Percentiles rank a stretch among this genome's conserved stretches.
Evolutionary conservation across 2,113 vertebrate species (phyloP).

Genomic region (Nesogale talazaci): DNA sequence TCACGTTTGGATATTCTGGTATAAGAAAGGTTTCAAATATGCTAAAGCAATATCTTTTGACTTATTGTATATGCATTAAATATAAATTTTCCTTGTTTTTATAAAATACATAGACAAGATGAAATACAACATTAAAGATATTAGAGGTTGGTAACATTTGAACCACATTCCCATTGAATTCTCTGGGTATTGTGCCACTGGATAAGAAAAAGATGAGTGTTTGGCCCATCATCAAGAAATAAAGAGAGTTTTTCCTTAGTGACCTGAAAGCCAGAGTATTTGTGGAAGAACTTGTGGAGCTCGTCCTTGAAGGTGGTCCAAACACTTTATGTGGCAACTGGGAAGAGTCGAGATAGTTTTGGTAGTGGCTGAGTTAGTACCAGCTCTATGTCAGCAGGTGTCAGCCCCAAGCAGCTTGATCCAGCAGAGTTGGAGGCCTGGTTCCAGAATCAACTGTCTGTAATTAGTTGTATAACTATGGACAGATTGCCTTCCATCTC

Average conservation of each 20-base stretch:
- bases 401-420: too few species aligned
- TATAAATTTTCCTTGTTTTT: too few species aligned
- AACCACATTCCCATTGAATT: neutral
- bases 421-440: fast-evolving
- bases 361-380: too few species aligned
- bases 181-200: neutral
- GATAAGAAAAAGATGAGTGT: neutral
- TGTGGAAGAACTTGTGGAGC: neutral
- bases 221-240: neutral
- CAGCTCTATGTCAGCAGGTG: too few species aligned
- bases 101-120: too few species aligned
- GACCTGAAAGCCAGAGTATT: neutral
- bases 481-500: neutral
- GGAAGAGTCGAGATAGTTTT: too few species aligned
- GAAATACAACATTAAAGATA: too few species aligned
- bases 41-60: too few species aligned
- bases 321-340: fast-evolving
- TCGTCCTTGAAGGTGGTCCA: fast-evolving
- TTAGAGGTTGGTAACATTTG: neutral
- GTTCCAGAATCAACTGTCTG: too few species aligned
- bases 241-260: neutral
- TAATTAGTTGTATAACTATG: fast-evolving
- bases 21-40: too few species aligned
- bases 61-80: too few species aligned
- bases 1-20: too few species aligned